Evolutionary conservation across 2,888 invertebrate genomes (phyloP), one percentile per base, ranked within the genome.

Genomic region (Andrena haemorrhoa): DNA sequence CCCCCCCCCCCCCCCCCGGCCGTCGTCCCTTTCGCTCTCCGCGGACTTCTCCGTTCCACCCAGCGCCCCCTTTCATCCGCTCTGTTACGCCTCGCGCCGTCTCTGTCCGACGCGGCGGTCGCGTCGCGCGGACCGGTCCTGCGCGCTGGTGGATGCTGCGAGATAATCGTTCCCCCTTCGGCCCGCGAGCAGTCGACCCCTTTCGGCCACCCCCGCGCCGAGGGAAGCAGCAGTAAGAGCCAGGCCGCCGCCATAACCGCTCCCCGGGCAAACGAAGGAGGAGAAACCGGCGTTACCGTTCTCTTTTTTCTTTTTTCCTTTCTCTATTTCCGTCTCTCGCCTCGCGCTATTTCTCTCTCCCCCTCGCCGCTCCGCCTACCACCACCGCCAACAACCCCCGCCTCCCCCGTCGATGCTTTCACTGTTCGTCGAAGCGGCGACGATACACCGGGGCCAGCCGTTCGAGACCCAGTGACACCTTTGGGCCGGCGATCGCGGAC

Each of bases 231-330:
- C 91, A 93, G 93, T 93, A 92, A 94, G 94, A 93, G 93, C 93
- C 92, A 91, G 92, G 93, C 92, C 91, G 93, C 92, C 93, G 94
- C 92, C 92, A 94, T 92, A 94, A 94, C 91, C 93, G 94, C 90
- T 94, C 94, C 91, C 94, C 92, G 91, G 92, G 89, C 86, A 85
- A 86, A 56, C 84, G 79, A 85, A 83, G 82, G 82, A 84, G 84
- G 83, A 89, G 83, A 84, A 85, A 82, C 84, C 85, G 86, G 80
- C 82, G 80, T 56, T 83, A 83, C 61, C 68, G 84, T 77, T 88
- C 77, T 83, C 85, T 79, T 78, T 84, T 73, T 63, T 72, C 73
- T 68, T 84, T 78, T 83, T 75, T 65, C 74, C 63, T 72, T 61
- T 63, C 72, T 79, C 75, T 78, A 31, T 79, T 53, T 76, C 78